Percentiles rank a stretch among this genome's conserved stretches.
phyloP scores from a whole-genome alignment of 2,113 vertebrate species.

The Suncus etruscus region DNA sequence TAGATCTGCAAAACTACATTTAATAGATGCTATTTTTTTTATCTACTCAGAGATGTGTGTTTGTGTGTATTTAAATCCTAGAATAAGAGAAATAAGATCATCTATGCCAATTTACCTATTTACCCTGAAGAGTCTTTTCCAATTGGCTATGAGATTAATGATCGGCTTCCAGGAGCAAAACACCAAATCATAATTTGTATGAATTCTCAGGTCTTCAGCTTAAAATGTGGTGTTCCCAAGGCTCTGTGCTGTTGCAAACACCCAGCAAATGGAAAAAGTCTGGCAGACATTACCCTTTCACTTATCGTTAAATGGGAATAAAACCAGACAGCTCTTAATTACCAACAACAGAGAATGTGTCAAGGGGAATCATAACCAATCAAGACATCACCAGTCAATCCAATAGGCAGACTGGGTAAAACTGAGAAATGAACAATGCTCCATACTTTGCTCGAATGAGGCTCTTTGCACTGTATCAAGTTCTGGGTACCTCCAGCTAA shows the following conservation, averaged over 20 bases:
- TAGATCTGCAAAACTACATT: slow-evolving; percentile 50
- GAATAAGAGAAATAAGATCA: slow-evolving; percentile 68
- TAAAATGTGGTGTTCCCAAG: slow-evolving; percentile 44
- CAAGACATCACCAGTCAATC: slow-evolving; percentile 73
- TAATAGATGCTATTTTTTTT: slow-evolving; percentile 60
- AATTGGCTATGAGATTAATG: slow-evolving; percentile 61
- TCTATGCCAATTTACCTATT: slow-evolving; percentile 73
- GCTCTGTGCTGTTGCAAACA: slow-evolving; percentile 36
- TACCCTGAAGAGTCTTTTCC: slow-evolving; percentile 68
- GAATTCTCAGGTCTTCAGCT: slow-evolving; percentile 4
- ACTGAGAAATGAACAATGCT: slow-evolving; percentile 30
- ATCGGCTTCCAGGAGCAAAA: slow-evolving; percentile 70
- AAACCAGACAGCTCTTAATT: slow-evolving; percentile 82
- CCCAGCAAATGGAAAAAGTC: slow-evolving; percentile 51
- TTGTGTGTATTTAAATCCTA: slow-evolving; percentile 27
- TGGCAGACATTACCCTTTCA: slow-evolving; percentile 75
- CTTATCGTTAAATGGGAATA: slow-evolving; percentile 77
- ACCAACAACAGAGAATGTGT: slow-evolving; percentile 74
- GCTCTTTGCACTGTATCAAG: slow-evolving; percentile 59
- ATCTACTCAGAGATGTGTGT: slow-evolving; percentile 47
- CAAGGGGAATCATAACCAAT: slow-evolving; percentile 62
- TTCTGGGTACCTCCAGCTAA: slow-evolving; percentile 58
- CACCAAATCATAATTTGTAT: slow-evolving; percentile 43
- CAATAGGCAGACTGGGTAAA: background rate
- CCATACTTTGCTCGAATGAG: slow-evolving; percentile 47